Evolutionary conservation across 2,113 vertebrate genomes (phyloP).

Genomic region (Tiliqua scincoides): DNA sequence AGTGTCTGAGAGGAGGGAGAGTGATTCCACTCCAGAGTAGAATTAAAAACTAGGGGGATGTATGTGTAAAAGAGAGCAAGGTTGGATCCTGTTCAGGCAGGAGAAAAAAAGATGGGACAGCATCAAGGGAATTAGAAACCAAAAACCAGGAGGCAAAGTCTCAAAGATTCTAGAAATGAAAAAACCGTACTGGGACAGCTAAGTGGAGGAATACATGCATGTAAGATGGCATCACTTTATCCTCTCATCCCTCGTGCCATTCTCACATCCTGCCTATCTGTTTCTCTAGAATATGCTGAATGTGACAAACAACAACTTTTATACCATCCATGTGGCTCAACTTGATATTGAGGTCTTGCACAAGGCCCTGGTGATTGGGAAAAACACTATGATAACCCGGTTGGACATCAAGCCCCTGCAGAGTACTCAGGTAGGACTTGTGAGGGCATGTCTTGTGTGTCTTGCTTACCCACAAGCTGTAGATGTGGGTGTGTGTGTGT

Average conservation of each 20-base stretch:
- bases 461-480: background rate
- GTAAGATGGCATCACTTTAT: background rate
- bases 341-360: constrained; percentile 81
- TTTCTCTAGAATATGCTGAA: constrained; percentile 81
- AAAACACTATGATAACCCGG: constrained; percentile 68
- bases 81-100: too few relatives aligned
- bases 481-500: too few relatives aligned
- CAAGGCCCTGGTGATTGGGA: constrained; percentile 73
- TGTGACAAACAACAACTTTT: constrained; percentile 86
- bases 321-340: constrained; percentile 71
- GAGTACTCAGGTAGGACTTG: constrained; percentile 74
- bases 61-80: too few relatives aligned
- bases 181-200: background rate
- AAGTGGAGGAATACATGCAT: background rate
- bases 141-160: too few relatives aligned
- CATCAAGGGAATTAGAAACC: too few relatives aligned
- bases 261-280: background rate
- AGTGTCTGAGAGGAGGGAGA: background rate
- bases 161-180: too few relatives aligned
- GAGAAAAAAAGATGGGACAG: too few relatives aligned
- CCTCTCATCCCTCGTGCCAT: background rate
- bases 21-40: too few relatives aligned
- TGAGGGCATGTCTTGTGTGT: background rate
- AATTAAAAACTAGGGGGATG: too few relatives aligned
- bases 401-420: constrained; percentile 72